A percentile compares a stretch with the other conserved stretches of the same genome.
These are phyloP conservation scores for Hippolais icterina DNA, from an alignment of 2,113 vertebrate genomes.

Conservation along the genomic window DNA sequence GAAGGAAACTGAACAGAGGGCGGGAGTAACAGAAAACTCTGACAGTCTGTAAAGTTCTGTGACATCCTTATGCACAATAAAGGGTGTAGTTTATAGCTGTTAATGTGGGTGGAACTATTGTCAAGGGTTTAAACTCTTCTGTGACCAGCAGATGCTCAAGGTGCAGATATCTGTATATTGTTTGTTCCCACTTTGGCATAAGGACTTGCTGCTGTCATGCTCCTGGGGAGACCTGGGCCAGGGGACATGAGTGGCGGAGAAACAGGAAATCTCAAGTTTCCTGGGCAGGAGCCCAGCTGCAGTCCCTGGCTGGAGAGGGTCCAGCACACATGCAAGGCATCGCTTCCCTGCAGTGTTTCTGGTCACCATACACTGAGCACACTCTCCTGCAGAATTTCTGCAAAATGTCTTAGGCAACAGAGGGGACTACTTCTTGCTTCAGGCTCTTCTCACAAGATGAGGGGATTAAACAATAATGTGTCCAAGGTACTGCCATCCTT, in stretches of 20 bases:
- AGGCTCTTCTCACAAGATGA: not conserved
- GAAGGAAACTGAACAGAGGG: conserved; percentile 8
- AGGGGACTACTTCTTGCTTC: not conserved
- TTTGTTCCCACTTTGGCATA: not conserved
- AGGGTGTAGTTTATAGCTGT: not conserved
- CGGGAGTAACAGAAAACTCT: not conserved
- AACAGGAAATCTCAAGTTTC: not conserved
- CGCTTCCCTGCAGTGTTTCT: fast-evolving
- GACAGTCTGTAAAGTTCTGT: not conserved
- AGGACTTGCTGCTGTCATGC: not conserved
- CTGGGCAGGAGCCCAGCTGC: not conserved
- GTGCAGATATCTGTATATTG: not conserved
- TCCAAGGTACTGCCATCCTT: not conserved
- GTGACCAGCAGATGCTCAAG: not conserved
- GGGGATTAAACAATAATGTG: not conserved
- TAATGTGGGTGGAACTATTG: fast-evolving
- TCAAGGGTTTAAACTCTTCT: not conserved
- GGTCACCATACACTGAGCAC: fast-evolving
- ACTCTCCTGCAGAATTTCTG: not conserved
- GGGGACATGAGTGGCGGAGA: fast-evolving
- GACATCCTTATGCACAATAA: not conserved
- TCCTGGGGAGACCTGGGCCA: not conserved
- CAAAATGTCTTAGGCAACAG: not conserved
- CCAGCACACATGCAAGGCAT: not conserved
- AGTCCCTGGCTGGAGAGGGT: not conserved